A percentile compares a stretch with the other conserved stretches of the same genome.
Conservation (phyloP, 2,797 vertebrate genomes). For the Tangara arthus region DNA sequence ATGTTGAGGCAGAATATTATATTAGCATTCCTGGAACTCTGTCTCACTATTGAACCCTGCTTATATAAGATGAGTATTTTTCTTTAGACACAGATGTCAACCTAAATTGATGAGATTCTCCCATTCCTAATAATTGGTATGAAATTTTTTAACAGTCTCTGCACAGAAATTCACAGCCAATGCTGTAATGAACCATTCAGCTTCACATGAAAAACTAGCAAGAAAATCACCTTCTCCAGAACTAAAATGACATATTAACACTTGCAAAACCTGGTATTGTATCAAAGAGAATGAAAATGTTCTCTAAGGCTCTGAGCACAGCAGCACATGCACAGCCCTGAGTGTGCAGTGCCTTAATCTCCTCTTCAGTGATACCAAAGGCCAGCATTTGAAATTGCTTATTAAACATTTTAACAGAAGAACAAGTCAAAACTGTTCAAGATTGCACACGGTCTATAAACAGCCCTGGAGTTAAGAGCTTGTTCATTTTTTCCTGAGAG, state of each 20-base stretch:
- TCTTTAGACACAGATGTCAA: constrained; percentile 3
- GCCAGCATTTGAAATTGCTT: not conserved
- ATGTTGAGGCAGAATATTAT: not conserved
- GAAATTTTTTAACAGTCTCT: not conserved
- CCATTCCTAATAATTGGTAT: not conserved
- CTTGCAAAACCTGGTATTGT: not conserved
- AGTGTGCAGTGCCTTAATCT: not conserved
- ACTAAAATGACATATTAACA: not conserved
- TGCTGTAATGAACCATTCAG: not conserved
- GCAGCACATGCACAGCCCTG: not conserved
- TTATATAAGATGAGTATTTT: not conserved
- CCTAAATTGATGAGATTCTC: not conserved
- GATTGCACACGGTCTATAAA: not conserved
- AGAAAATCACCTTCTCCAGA: not conserved
- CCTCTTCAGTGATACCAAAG: not conserved
- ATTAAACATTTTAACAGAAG: not conserved
- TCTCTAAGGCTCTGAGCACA: not conserved
- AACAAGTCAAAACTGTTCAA: not conserved
- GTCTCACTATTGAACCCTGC: not conserved
- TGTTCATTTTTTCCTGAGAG: not conserved
- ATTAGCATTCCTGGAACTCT: not conserved
- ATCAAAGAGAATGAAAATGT: not conserved
- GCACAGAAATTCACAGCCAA: not conserved
- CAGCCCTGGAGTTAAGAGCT: not conserved
- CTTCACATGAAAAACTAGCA: not conserved